These are phyloP conservation scores for Hirtodrosophila confusa DNA, from an alignment of 2,888 invertebrate species.

Conservation along the genomic window DNA sequence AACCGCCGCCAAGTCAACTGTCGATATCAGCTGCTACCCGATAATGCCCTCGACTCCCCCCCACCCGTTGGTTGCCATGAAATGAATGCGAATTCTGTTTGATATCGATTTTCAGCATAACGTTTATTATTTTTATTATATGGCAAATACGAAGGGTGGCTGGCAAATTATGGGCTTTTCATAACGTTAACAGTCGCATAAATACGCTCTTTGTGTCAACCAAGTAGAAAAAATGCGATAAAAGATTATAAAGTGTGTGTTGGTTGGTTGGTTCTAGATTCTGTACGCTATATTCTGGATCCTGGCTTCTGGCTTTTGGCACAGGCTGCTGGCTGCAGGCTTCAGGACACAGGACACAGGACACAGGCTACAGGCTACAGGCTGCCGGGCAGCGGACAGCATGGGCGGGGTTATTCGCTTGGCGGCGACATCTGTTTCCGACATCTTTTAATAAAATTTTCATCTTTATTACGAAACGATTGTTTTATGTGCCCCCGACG, in stretches of 20 bases:
- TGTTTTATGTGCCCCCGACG: conserved; percentile 81
- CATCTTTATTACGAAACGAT: conserved; percentile 85
- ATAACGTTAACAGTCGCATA: conserved; percentile 80
- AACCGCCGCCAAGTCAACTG: conserved; percentile 71
- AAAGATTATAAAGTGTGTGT: conserved; percentile 84
- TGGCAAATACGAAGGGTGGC: conserved; percentile 59
- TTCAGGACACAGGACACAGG: no score
- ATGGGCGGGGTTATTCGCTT: conserved; percentile 31
- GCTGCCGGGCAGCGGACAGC: conserved; percentile 1
- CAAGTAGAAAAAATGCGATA: conserved; percentile 84
- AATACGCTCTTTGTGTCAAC: conserved; percentile 83
- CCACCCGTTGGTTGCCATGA: conserved; percentile 28
- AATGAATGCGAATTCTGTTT: conserved; percentile 80
- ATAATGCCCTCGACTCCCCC: conserved; percentile 4
- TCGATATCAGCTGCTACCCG: conserved; percentile 73
- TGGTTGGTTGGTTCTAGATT: conserved; percentile 61
- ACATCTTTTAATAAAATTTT: conserved; percentile 85
- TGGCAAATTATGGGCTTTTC: conserved; percentile 82
- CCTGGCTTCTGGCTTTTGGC: conserved; percentile 33
- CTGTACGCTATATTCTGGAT: conserved; percentile 15
- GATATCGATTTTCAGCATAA: conserved; percentile 80
- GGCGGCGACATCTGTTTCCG: conserved; percentile 84
- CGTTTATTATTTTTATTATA: conserved; percentile 78
- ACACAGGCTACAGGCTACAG: no score
- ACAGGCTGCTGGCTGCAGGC: conserved; percentile 29